Evolutionary conservation across 2,113 vertebrate genomes (phyloP).

Genomic region (Microtus montanus): DNA sequence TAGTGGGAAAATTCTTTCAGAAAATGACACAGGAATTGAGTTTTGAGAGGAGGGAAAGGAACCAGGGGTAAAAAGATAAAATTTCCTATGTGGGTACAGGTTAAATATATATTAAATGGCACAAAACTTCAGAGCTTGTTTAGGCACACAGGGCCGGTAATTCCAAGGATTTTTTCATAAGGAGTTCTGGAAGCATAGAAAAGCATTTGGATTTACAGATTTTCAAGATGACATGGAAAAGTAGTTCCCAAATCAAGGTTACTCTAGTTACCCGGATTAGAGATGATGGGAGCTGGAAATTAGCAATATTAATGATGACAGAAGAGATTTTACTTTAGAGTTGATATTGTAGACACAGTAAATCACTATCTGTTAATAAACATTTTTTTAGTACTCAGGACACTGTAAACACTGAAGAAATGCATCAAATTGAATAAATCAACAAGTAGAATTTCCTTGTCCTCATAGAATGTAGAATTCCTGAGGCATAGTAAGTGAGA

Average conservation of each 20-base stretch:
- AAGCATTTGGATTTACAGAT: not conserved
- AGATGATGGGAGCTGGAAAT: not conserved
- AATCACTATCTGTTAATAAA: not conserved
- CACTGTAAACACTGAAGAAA: not conserved
- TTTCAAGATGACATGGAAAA: not conserved
- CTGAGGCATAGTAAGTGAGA: not conserved
- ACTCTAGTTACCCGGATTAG: not conserved
- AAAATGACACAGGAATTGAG: conserved; percentile 11
- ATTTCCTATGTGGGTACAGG: not conserved
- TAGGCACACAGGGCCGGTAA: not conserved
- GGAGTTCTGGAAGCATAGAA: not conserved
- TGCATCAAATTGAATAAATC: not conserved
- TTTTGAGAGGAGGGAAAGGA: conserved; percentile 20
- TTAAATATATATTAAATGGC: not conserved
- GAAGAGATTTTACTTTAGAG: not conserved
- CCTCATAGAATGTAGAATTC: not conserved
- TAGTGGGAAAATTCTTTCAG: not conserved
- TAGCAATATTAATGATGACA: not conserved
- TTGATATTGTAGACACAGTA: not conserved
- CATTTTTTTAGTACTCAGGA: not conserved
- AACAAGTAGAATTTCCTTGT: not conserved
- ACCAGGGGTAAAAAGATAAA: not conserved
- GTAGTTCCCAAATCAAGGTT: not conserved
- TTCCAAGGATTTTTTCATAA: not conserved
- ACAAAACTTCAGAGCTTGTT: not conserved